Percentiles rank a stretch among this genome's conserved stretches.
phyloP scores from a whole-genome alignment of 2,888 invertebrate species.

The Papilio elwesi region DNA sequence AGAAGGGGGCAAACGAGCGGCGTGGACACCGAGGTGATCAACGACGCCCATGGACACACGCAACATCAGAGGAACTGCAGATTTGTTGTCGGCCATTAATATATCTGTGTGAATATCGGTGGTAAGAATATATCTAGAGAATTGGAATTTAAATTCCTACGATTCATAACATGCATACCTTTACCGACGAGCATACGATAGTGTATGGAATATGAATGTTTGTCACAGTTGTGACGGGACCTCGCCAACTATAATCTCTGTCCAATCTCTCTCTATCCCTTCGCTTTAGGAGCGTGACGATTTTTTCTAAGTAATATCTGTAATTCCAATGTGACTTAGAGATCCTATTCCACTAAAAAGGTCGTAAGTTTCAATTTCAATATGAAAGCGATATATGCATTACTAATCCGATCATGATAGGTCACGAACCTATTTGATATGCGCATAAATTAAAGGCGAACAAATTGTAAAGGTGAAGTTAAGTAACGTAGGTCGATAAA shows the following conservation, averaged over 20 bases:
- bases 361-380: neutral
- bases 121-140: neutral
- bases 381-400: neutral
- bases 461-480: slow-evolving; percentile 1
- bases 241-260: too few species aligned
- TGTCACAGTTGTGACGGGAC: too few species aligned
- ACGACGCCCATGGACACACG: too few species aligned
- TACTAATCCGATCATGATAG: slow-evolving; percentile 16
- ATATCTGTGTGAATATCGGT: too few species aligned
- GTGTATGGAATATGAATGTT: too few species aligned
- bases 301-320: neutral
- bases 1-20: too few species aligned
- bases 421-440: slow-evolving; percentile 18
- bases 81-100: too few species aligned
- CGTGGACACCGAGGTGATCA: too few species aligned
- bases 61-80: too few species aligned
- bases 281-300: neutral
- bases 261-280: neutral
- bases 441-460: slow-evolving; percentile 23
- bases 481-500: slow-evolving; percentile 2
- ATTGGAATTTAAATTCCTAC: too few species aligned
- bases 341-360: neutral
- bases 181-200: too few species aligned
- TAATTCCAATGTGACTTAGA: neutral
- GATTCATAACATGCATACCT: neutral